Base-by-base conservation (phyloP, 37 sponge, comb jelly and placozoan species). In the Chondrosia reniformis region DNA sequence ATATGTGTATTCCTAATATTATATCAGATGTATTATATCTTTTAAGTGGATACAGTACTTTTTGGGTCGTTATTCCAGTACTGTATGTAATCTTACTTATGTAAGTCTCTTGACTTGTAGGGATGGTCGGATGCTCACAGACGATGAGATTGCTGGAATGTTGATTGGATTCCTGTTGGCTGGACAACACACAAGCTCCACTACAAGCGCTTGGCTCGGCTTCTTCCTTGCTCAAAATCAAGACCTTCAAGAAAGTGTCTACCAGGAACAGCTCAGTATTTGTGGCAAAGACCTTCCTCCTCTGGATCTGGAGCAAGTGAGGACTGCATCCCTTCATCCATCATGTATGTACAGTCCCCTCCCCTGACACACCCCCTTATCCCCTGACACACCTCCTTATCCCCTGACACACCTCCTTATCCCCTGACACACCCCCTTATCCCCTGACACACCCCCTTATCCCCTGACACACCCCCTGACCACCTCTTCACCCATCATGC, bases 181-280 rank as follows among this genome's bases (percentile, higher is more conserved):
- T 4, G 95, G 95, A 1, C 95, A 94, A 52, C 95, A 94, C 81
- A 94, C 95, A 38, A 92, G 92, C 57, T 94, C 95, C 45, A 84
- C 95, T 57, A 94, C 95, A 41, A 87, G 91, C 33, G 79, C 95
- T 10, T 94, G 95, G 95, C 79, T 94, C 24, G 89, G 91, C 33
- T 91, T 91, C 81, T 94, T 80, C 67, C 63, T 94, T 3, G 85
- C 95, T n/a, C 44, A 45, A 45, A 13, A 94, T 76, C 87, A 91
- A 33, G 32, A 71, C 21, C 59, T 85, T 15, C 65, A 90, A 85
- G 84, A 84, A 32, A 19, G 28, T 17, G 78, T 80, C 30, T 89
- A 79, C 77, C 41, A 38, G 37, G 93, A 92, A 57, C 89, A 85
- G 55, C 27, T 85, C 40, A 49, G 62, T 1, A 84, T 92, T n/a